Conservation (phyloP, 2,888 invertebrate genomes). For the Heliconius cydno region DNA sequence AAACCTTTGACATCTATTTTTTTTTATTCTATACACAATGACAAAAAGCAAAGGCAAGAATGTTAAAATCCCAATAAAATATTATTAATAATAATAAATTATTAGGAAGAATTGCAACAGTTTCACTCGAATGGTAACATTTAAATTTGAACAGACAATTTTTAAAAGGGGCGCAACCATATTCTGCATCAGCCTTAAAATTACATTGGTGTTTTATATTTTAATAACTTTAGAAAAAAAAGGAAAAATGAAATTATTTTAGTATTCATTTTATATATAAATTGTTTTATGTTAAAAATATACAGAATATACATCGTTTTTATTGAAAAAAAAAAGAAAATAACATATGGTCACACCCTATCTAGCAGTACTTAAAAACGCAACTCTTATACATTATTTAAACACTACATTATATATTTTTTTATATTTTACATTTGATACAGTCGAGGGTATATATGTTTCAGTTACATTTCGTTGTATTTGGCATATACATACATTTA, state of each 20-base stretch:
- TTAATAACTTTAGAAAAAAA: background rate
- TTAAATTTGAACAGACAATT: slow-evolving; percentile 37
- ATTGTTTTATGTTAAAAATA: background rate
- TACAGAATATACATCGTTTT: background rate
- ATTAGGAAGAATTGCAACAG: slow-evolving; percentile 36
- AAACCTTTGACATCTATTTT: slow-evolving; percentile 1
- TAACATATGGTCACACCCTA: slow-evolving; percentile 32
- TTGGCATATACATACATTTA: slow-evolving; percentile 11
- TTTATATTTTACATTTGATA: slow-evolving; percentile 32
- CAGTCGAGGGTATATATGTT: slow-evolving; percentile 28
- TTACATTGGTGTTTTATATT: slow-evolving; percentile 1
- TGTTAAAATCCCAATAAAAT: slow-evolving; percentile 3
- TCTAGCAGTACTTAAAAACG: slow-evolving; percentile 34
- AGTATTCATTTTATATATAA: slow-evolving; percentile 1
- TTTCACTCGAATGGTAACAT: slow-evolving; percentile 41
- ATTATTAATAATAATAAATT: background rate
- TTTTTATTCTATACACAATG: slow-evolving; percentile 1
- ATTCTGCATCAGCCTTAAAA: slow-evolving; percentile 21
- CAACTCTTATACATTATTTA: slow-evolving; percentile 29
- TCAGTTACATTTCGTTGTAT: slow-evolving; percentile 34
- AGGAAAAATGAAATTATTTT: background rate
- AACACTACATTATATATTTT: slow-evolving; percentile 6
- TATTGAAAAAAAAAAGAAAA: background rate
- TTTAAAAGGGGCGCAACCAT: slow-evolving; percentile 35
- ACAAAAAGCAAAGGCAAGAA: slow-evolving; percentile 4